Conservation (phyloP, 2,888 invertebrate species). For the Platycnemis pennipes region DNA sequence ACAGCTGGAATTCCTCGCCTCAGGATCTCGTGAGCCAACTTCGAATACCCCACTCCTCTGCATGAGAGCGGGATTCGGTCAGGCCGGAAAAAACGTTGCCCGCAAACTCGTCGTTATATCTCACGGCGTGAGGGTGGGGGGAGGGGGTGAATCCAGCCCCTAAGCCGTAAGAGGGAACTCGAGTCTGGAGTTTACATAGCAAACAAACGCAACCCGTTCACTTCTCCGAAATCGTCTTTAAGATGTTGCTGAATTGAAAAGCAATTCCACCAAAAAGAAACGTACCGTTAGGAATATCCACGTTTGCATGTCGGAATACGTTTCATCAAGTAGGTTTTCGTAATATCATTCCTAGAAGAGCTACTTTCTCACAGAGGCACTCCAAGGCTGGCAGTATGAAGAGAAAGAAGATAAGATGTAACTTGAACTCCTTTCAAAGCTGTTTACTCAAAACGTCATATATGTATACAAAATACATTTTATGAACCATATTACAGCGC, state of each 20-base stretch:
- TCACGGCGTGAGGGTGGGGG: background rate
- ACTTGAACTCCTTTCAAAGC: too few relatives aligned
- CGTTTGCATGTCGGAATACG: background rate
- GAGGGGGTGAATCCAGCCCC: background rate
- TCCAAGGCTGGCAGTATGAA: too few relatives aligned
- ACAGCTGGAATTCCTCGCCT: background rate
- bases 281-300: background rate
- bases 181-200: background rate
- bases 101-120: conserved; percentile 11
- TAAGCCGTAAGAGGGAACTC: background rate
- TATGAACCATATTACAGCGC: too few relatives aligned
- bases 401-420: too few relatives aligned
- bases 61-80: background rate
- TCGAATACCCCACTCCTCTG: background rate
- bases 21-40: background rate
- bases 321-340: background rate
- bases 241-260: conserved; percentile 8
- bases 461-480: too few relatives aligned
- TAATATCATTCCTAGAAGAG: background rate
- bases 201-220: conserved; percentile 8
- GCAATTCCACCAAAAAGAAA: background rate
- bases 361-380: background rate
- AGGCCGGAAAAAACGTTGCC: background rate
- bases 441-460: too few relatives aligned
- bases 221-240: background rate